Evolutionary conservation across 1,140 invertebrate genomes (phyloP).

Genomic region (Capitella teleta): DNA sequence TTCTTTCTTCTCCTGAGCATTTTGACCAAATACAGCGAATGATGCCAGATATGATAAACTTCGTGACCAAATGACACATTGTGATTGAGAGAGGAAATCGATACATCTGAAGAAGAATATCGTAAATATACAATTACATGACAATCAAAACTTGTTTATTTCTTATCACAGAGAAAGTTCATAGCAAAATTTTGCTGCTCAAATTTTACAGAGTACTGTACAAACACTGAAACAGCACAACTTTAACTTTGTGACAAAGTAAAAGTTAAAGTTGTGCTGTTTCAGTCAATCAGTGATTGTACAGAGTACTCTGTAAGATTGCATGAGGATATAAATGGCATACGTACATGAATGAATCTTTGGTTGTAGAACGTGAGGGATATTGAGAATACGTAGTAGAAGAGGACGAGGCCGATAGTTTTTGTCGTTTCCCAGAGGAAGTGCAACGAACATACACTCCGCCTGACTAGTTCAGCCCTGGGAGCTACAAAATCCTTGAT

Average conservation of each 20-base stretch:
- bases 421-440: neutral
- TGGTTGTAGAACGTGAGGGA: constrained; percentile 91
- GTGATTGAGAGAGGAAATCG: constrained; percentile 73
- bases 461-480: neutral
- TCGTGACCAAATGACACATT: constrained; percentile 68
- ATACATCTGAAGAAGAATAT: constrained; percentile 63
- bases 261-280: too few relatives aligned
- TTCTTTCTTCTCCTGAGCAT: constrained; percentile 50
- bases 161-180: too few relatives aligned
- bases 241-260: too few relatives aligned
- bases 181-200: too few relatives aligned
- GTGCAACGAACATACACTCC: neutral
- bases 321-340: constrained; percentile 4
- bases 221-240: too few relatives aligned
- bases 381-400: constrained; percentile 81
- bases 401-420: constrained; percentile 44
- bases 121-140: too few relatives aligned
- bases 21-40: constrained; percentile 53
- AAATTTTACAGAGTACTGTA: too few relatives aligned
- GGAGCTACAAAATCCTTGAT: neutral
- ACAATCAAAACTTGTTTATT: too few relatives aligned
- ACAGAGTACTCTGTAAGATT: neutral
- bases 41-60: constrained; percentile 62
- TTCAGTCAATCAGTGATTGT: too few relatives aligned
- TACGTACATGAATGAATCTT: constrained; percentile 70